These are phyloP conservation scores for Procambarus clarkii DNA, from an alignment of 1,140 invertebrate species.

Conservation along the genomic window DNA sequence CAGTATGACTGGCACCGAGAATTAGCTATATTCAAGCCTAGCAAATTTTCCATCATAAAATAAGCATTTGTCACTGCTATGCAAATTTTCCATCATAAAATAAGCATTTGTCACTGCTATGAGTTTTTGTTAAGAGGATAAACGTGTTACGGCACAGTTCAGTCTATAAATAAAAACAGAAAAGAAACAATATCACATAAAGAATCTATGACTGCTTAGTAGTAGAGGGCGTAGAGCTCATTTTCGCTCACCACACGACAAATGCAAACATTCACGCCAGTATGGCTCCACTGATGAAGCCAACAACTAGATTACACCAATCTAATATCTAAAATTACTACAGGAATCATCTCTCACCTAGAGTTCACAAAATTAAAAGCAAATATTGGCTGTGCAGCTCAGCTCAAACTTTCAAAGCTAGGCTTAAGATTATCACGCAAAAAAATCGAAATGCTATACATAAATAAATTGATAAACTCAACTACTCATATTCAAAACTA, in stretches of 20 bases:
- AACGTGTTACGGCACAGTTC: neutral
- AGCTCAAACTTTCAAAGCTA: neutral
- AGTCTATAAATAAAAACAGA: no score
- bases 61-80: neutral
- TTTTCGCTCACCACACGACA: slow-evolving; percentile 30
- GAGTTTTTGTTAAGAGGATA: neutral
- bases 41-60: neutral
- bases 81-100: neutral
- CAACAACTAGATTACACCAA: slow-evolving; percentile 47
- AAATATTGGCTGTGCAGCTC: slow-evolving; percentile 22
- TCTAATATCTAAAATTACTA: slow-evolving; percentile 23
- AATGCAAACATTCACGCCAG: slow-evolving; percentile 38
- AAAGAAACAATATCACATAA: no score
- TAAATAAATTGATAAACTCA: no score
- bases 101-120: neutral
- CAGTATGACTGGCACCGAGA: no score
- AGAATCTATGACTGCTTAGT: neutral
- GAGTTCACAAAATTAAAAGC: slow-evolving; percentile 42
- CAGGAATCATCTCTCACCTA: slow-evolving; percentile 36
- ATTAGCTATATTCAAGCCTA: neutral
- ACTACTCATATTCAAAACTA: no score
- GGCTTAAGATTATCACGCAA: neutral
- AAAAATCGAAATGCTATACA: no score
- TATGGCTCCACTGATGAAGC: slow-evolving; percentile 19
- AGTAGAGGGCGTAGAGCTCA: slow-evolving; percentile 5